These are phyloP conservation scores for Agrochola macilenta DNA, from an alignment of 2,888 invertebrate genomes.

Conservation along the genomic window DNA sequence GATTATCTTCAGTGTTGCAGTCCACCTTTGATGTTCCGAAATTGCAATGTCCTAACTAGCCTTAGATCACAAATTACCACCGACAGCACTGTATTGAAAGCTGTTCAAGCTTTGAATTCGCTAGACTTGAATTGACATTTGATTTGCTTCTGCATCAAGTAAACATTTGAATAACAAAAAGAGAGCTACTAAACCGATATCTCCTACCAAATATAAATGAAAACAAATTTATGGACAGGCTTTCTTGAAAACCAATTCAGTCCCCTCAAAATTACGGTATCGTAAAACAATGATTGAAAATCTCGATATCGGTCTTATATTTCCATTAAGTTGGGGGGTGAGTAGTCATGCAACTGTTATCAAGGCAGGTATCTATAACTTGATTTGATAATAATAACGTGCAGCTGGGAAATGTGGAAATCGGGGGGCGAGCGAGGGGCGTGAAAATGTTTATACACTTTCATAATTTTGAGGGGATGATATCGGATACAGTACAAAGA, in stretches of 20 bases:
- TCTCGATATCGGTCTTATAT: slow-evolving; percentile 83
- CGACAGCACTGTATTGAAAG: slow-evolving; percentile 17
- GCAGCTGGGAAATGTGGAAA: slow-evolving; percentile 84
- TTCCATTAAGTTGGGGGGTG: slow-evolving; percentile 83
- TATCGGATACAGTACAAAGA: slow-evolving; percentile 84
- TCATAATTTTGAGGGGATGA: slow-evolving; percentile 90
- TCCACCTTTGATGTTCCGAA: slow-evolving; percentile 5
- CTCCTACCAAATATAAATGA: slow-evolving; percentile 43
- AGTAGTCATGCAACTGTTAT: slow-evolving; percentile 84
- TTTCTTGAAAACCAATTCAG: slow-evolving; percentile 64
- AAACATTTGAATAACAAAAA: slow-evolving; percentile 43
- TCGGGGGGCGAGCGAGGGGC: slow-evolving; percentile 83
- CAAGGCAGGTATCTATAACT: slow-evolving; percentile 87
- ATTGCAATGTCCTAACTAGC: slow-evolving; percentile 5
- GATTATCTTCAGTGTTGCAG: background rate
- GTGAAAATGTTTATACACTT: slow-evolving; percentile 91
- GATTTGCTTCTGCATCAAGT: slow-evolving; percentile 16
- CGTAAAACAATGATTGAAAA: slow-evolving; percentile 88
- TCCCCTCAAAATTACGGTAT: slow-evolving; percentile 82
- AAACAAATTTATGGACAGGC: slow-evolving; percentile 61
- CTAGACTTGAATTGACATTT: slow-evolving; percentile 25
- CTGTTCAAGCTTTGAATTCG: slow-evolving; percentile 24
- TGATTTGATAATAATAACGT: slow-evolving; percentile 91
- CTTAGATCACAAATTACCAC: slow-evolving; percentile 10
- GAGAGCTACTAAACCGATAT: background rate